These are phyloP conservation scores for Cheilosia soror DNA, from an alignment of 2,888 invertebrate species.

Conservation along the genomic window DNA sequence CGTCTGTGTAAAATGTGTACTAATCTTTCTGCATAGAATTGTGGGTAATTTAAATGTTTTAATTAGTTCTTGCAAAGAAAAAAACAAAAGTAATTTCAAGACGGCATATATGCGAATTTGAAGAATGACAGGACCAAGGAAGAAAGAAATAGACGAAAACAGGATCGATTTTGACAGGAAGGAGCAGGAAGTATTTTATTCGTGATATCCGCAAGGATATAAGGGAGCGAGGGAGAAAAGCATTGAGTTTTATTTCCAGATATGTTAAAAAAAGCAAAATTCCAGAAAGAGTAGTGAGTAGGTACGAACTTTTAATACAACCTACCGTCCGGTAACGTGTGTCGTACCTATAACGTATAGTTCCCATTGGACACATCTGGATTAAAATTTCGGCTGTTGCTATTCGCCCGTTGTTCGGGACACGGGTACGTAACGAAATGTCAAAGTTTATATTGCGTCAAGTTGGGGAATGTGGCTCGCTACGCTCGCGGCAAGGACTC, in stretches of 20 bases:
- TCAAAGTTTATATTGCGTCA: no score
- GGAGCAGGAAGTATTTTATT: neutral
- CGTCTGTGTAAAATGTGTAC: neutral
- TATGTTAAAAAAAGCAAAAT: no score
- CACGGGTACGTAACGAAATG: no score
- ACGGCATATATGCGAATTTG: conserved; percentile 36
- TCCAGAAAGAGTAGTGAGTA: no score
- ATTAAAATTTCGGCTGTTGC: no score
- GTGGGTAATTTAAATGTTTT: neutral
- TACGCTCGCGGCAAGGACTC: no score
- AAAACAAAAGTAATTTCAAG: conserved; percentile 32
- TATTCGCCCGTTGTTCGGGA: no score
- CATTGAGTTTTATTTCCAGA: neutral
- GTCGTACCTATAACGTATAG: no score
- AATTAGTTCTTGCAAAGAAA: conserved; percentile 6
- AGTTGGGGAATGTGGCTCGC: no score
- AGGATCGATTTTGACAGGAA: conserved; percentile 68
- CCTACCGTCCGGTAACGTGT: no score
- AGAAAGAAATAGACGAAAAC: conserved; percentile 6
- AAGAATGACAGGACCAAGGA: conserved; percentile 36
- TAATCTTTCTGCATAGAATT: neutral
- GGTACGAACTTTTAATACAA: no score
- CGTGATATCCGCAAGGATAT: conserved; percentile 52
- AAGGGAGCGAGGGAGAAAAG: conserved; percentile 8
- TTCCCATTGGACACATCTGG: no score